Percentiles rank a stretch among this genome's conserved stretches.
These are phyloP conservation scores for Chlorocebus sabaeus DNA, from an alignment of 2,113 vertebrate species.

Conservation along the genomic window DNA sequence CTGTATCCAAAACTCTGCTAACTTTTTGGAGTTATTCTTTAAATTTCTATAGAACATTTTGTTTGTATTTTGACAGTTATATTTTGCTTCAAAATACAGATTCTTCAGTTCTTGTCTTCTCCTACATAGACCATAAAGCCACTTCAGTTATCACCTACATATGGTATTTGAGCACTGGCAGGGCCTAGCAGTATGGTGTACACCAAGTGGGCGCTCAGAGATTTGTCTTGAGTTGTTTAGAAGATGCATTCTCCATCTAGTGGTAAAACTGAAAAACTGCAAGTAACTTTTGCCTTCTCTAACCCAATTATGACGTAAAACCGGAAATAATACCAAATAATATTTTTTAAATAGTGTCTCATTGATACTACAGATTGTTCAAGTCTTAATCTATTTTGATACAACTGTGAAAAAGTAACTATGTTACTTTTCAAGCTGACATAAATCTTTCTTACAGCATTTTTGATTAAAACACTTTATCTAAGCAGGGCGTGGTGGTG, in stretches of 20 bases:
- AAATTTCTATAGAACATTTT: background rate
- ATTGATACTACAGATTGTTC: background rate
- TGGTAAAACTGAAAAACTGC: conserved; percentile 49
- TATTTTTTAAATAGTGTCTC: background rate
- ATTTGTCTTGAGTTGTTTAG: background rate
- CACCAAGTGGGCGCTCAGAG: background rate
- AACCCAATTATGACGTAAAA: background rate
- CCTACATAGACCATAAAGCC: background rate
- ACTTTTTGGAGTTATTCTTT: background rate
- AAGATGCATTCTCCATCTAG: conserved; percentile 57
- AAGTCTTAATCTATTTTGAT: background rate
- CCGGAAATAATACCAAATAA: background rate
- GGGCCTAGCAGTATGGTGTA: background rate
- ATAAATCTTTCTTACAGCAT: background rate
- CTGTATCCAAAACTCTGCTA: background rate
- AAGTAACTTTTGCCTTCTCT: background rate
- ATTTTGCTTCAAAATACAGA: background rate
- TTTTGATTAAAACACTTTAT: background rate
- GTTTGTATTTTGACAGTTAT: background rate
- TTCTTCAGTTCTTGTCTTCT: background rate
- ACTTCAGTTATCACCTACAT: background rate
- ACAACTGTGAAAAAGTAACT: background rate
- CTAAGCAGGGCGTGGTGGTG: background rate
- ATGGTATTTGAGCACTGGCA: background rate
- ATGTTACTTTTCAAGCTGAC: background rate